phyloP scores from a whole-genome alignment of 2,113 vertebrate genomes.

The Melanotaenia duboulayi region DNA sequence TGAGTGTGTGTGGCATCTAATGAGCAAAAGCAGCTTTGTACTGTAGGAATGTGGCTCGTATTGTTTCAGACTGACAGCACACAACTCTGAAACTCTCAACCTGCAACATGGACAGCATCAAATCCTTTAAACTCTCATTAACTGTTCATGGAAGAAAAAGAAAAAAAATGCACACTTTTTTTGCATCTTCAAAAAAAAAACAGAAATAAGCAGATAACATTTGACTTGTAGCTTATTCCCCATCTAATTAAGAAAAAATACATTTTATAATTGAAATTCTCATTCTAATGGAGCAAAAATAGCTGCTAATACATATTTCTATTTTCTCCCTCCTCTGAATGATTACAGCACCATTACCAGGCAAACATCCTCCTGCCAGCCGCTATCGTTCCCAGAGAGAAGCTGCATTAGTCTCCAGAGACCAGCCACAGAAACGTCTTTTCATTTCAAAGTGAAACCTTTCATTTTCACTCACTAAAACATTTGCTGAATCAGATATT shows the following conservation, averaged over 20 bases:
- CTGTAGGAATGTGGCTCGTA: constrained; percentile 56
- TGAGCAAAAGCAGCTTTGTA: constrained; percentile 64
- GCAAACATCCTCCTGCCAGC: constrained; percentile 66
- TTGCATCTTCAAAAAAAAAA: constrained; percentile 2
- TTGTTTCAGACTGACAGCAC: constrained; percentile 65
- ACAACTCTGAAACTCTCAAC: constrained; percentile 4
- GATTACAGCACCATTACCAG: constrained; percentile 64
- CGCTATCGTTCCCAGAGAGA: constrained; percentile 66
- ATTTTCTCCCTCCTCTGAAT: constrained; percentile 43
- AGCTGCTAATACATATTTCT: constrained; percentile 68
- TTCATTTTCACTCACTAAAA: constrained; percentile 69
- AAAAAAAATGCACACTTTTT: background rate
- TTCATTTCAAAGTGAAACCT: constrained; percentile 73
- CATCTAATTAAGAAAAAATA: constrained; percentile 29
- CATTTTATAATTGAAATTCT: constrained; percentile 43
- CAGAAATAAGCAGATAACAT: constrained; percentile 1
- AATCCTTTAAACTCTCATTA: constrained; percentile 10
- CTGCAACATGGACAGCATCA: constrained; percentile 3
- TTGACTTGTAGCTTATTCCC: constrained; percentile 6
- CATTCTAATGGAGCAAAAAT: constrained; percentile 62
- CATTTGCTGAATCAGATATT: constrained; percentile 70
- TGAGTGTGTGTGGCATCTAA: constrained; percentile 63
- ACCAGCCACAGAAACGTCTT: constrained; percentile 62
- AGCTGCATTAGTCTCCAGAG: constrained; percentile 61
- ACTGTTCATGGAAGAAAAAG: background rate